Percentiles rank a stretch among this genome's conserved stretches.
Evolutionary conservation across 2,113 vertebrate genomes (phyloP).

Genomic region (Hirundichthys speculiger): DNA sequence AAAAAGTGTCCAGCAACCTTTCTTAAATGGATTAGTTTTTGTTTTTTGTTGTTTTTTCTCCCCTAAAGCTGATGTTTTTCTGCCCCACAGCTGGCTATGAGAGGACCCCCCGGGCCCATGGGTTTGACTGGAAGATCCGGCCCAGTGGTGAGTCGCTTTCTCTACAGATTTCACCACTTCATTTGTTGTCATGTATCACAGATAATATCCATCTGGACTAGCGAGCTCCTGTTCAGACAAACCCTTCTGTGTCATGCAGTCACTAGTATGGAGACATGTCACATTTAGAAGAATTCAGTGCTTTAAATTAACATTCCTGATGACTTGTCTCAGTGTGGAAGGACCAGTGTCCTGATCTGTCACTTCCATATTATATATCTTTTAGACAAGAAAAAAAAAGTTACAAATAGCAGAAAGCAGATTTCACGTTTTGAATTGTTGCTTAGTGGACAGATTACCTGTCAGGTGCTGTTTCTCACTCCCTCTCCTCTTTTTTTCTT

Average conservation of each 20-base stretch:
- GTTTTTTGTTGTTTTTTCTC: conserved; percentile 3
- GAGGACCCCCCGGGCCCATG: conserved; percentile 95
- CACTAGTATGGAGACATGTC: too few species aligned
- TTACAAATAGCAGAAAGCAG: too few species aligned
- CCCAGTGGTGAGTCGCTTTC: conserved; percentile 89
- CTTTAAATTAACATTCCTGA: too few species aligned
- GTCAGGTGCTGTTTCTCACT: conserved; percentile 3
- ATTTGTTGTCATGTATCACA: background rate
- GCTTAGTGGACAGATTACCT: conserved; percentile 19
- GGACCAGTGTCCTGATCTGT: too few species aligned
- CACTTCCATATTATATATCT: too few species aligned
- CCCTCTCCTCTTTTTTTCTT: background rate
- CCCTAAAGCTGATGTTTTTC: conserved; percentile 10
- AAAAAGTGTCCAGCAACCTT: background rate
- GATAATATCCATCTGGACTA: too few species aligned
- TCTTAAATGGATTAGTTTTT: background rate
- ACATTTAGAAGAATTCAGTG: too few species aligned
- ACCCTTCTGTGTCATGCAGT: too few species aligned
- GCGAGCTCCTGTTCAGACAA: too few species aligned
- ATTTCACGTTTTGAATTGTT: background rate
- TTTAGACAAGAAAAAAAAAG: too few species aligned
- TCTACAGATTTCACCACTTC: background rate
- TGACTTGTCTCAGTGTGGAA: too few species aligned
- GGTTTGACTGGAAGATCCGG: conserved; percentile 97
- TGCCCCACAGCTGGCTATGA: conserved; percentile 90